These are phyloP conservation scores for Typhlichthys subterraneus DNA, from an alignment of 2,797 vertebrate genomes.

Conservation along the genomic window DNA sequence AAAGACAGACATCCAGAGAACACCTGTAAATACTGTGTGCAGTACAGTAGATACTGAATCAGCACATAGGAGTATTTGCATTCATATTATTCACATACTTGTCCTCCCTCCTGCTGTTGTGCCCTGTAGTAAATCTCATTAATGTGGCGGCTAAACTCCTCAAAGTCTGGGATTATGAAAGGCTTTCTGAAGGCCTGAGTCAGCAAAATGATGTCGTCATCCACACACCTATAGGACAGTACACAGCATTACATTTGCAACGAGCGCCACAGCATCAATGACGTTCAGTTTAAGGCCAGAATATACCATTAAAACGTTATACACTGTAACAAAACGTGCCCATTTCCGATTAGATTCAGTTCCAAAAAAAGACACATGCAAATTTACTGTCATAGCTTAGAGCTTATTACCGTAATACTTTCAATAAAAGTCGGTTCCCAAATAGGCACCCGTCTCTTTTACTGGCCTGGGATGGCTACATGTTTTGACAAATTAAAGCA, in stretches of 20 bases:
- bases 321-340: too few relatives aligned
- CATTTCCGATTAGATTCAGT: too few relatives aligned
- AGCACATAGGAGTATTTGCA: neutral
- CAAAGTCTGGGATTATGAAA: conserved; percentile 90
- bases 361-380: too few relatives aligned
- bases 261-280: neutral
- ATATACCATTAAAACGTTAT: neutral
- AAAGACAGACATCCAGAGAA: conserved; percentile 7
- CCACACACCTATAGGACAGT: conserved; percentile 78
- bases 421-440: too few relatives aligned
- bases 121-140: conserved; percentile 79
- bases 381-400: too few relatives aligned
- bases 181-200: conserved; percentile 89
- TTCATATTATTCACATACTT: conserved; percentile 61
- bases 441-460: too few relatives aligned
- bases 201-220: conserved; percentile 87
- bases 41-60: neutral
- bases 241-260: neutral
- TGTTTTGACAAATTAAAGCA: too few relatives aligned
- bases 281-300: neutral
- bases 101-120: conserved; percentile 75
- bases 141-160: conserved; percentile 80
- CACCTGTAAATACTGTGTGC: neutral
- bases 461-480: too few relatives aligned
- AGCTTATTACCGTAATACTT: too few relatives aligned